Percentiles rank a stretch among this genome's conserved stretches.
Conservation (phyloP, 2,888 invertebrate genomes). For the Hecatera dysodea region DNA sequence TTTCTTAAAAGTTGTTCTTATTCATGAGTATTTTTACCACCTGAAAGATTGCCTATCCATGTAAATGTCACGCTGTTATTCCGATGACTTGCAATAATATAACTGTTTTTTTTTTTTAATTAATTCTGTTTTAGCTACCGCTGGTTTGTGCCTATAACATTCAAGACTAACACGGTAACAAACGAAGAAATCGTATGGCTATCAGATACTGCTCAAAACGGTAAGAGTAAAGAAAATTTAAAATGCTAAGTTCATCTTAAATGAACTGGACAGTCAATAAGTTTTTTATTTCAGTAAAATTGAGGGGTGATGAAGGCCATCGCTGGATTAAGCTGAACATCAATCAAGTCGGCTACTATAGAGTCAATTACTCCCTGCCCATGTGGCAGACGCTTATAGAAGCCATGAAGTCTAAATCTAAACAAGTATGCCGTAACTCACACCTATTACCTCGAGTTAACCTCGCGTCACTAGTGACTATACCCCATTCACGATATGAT, state of each 20-base stretch:
- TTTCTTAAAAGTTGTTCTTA: no score
- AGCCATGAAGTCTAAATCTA: conserved; percentile 74
- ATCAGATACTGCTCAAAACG: conserved; percentile 76
- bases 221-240: conserved; percentile 70
- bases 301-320: conserved; percentile 81
- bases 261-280: neutral
- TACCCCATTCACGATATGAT: no score
- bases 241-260: neutral
- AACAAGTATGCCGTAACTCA: conserved; percentile 78
- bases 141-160: conserved; percentile 97
- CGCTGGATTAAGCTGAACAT: conserved; percentile 96
- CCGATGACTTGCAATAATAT: no score
- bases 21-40: no score
- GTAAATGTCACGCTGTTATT: no score
- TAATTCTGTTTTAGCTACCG: no score
- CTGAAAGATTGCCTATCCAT: no score
- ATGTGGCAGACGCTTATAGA: conserved; percentile 91
- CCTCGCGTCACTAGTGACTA: no score
- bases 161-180: conserved; percentile 90
- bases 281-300: conserved; percentile 84
- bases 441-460: no score
- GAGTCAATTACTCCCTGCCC: conserved; percentile 94
- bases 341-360: conserved; percentile 96
- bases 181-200: conserved; percentile 83
- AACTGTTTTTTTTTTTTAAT: conserved; percentile 67